A percentile compares a stretch with the other conserved stretches of the same genome.
phyloP scores from a whole-genome alignment of 1,140 invertebrate genomes.

The Tetraneura akinire region DNA sequence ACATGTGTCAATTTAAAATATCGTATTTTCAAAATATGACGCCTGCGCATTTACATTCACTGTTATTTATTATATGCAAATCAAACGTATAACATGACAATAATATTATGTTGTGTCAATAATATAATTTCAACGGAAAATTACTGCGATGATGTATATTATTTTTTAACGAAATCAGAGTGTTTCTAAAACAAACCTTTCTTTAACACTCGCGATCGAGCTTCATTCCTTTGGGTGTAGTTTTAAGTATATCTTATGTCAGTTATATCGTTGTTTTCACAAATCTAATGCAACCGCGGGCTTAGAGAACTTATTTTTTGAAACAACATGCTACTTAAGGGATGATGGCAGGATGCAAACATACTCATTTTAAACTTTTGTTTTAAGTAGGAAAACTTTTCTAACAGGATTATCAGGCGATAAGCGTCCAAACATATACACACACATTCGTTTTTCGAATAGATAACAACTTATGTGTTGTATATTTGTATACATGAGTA shows the following conservation, averaged over 20 bases:
- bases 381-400: conserved; percentile 25
- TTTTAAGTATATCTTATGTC: background rate
- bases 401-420: background rate
- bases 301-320: conserved; percentile 1
- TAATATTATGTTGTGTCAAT: too few relatives aligned
- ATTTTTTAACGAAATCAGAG: background rate
- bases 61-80: too few relatives aligned
- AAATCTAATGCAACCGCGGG: background rate
- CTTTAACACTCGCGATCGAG: background rate
- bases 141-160: background rate
- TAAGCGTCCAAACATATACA: background rate
- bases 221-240: background rate
- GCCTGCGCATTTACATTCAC: too few relatives aligned
- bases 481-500: too few relatives aligned
- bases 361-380: background rate
- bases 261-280: background rate
- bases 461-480: too few relatives aligned
- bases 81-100: too few relatives aligned
- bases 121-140: background rate
- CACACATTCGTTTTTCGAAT: too few relatives aligned
- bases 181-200: background rate
- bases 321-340: background rate
- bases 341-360: too few relatives aligned
- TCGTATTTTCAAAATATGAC: too few relatives aligned
- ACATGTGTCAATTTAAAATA: too few relatives aligned